Evolutionary conservation across 23 tunicate species (phyloP), one percentile per base, ranked within the genome.

Genomic region (Ciona savignyi): DNA sequence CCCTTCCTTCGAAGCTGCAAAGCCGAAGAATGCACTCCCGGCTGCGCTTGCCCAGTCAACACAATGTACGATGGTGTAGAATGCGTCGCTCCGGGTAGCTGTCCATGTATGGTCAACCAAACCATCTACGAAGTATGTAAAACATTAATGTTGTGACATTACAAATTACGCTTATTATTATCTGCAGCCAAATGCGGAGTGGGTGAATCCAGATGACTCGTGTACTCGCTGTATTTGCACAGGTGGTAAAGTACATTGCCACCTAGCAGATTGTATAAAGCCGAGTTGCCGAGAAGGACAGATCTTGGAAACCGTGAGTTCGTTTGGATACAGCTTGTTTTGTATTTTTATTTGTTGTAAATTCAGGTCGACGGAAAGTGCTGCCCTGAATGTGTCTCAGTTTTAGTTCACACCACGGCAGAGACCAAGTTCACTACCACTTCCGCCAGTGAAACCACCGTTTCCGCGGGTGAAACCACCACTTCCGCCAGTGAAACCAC

Each of bases 51-150:
- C 67, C 91, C 97, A 0, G 25, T 35, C 60, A 83, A 74, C 75
- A 84, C 91, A 0, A 51, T 91, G 20, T 84, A 56, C 64, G 97
- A 91, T 34, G 97, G 97, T 22, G 70, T 29, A 29, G 56, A 27
- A 23, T 91, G 97, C 51, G 83, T 91, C 25, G 93, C 83, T 32
- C 72, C 65, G 26, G 90, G 84, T 25, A 64, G 85, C 67, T 91
- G 97, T 67, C 86, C 86, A 23, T 91, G 97, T 70, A n/a, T 51
- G 2, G 78, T 63, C 27, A 77, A 62, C 22, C 89, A 70, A 32
- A 61, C 67, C 6, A 28, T 80, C 24, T 79, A 78, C 75, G 82
- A 90, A 78, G 97, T 90, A 63, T 68, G 35, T 30, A 68, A 68
- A 11, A 4, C 26, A 68, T 21, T 9, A 25, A 30, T 68, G 34